These are phyloP conservation scores for Elmis aenea DNA, from an alignment of 2,888 invertebrate species.

Conservation along the genomic window DNA sequence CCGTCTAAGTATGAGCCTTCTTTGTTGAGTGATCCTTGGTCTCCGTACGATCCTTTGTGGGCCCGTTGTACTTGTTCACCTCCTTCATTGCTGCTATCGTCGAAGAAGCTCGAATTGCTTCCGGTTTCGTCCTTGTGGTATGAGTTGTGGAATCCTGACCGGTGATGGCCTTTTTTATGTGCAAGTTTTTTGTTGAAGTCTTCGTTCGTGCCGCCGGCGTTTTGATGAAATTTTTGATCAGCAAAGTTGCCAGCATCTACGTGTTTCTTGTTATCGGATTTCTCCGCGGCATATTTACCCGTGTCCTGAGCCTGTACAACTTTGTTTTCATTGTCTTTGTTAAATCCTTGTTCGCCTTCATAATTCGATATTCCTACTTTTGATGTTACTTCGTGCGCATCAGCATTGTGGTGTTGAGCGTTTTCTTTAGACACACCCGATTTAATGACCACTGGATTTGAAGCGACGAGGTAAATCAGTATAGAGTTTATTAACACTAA, in stretches of 20 bases:
- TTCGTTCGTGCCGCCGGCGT: conserved; percentile 32
- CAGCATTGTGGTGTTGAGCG: conserved; percentile 22
- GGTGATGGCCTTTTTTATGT: conserved; percentile 65
- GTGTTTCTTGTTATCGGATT: conserved; percentile 34
- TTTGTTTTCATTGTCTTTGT: conserved; percentile 36
- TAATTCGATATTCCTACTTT: conserved; percentile 34
- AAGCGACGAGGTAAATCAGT: conserved; percentile 1
- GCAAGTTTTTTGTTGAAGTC: conserved; percentile 40
- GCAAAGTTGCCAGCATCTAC: conserved; percentile 34
- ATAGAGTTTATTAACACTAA: neutral
- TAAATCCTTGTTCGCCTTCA: conserved; percentile 39
- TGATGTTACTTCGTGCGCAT: conserved; percentile 23
- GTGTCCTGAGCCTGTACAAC: conserved; percentile 33
- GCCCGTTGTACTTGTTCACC: conserved; percentile 40
- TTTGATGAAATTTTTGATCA: conserved; percentile 35
- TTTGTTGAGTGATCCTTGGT: conserved; percentile 26
- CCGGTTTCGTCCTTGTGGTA: conserved; percentile 69
- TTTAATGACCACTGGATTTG: conserved; percentile 25
- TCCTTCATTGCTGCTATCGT: conserved; percentile 53
- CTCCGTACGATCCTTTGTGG: conserved; percentile 31
- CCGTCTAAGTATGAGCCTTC: conserved; percentile 34
- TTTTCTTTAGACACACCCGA: conserved; percentile 24
- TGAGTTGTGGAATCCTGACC: conserved; percentile 63
- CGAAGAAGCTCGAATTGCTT: conserved; percentile 64
- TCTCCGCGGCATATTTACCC: conserved; percentile 35